Evolutionary conservation across 2,797 vertebrate species (phyloP).

Genomic region (Rhinatrema bivittatum): DNA sequence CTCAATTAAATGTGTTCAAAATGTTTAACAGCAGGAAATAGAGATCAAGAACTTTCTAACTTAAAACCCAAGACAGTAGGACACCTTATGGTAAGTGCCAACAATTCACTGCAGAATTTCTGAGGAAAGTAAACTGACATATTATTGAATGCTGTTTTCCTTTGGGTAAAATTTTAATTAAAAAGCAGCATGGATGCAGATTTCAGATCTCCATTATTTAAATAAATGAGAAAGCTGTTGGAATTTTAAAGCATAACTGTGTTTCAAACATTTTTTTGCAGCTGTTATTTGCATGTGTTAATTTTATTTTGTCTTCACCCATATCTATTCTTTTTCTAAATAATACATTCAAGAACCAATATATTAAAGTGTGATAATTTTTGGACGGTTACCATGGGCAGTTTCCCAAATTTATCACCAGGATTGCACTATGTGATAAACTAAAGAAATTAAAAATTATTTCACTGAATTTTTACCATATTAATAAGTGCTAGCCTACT

Average conservation of each 20-base stretch:
- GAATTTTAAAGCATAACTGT: constrained; percentile 55
- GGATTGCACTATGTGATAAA: too few relatives aligned
- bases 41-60: constrained; percentile 44
- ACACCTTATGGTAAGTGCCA: constrained; percentile 62
- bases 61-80: constrained; percentile 52
- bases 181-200: constrained; percentile 64
- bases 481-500: too few relatives aligned
- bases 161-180: constrained; percentile 71
- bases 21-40: constrained; percentile 47
- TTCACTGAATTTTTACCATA: too few relatives aligned
- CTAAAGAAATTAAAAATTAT: too few relatives aligned
- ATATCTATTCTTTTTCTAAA: too few relatives aligned
- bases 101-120: constrained; percentile 64
- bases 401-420: too few relatives aligned
- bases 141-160: constrained; percentile 61
- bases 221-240: constrained; percentile 45
- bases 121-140: constrained; percentile 57
- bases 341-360: too few relatives aligned
- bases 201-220: constrained; percentile 59
- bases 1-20: constrained; percentile 62
- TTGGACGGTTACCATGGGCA: too few relatives aligned
- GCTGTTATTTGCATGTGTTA: constrained; percentile 24
- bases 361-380: too few relatives aligned
- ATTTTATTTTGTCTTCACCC: too few relatives aligned
- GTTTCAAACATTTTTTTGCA: constrained; percentile 18